Evolutionary conservation across 2,113 vertebrate genomes (phyloP).

Genomic region (Pitta sordida): DNA sequence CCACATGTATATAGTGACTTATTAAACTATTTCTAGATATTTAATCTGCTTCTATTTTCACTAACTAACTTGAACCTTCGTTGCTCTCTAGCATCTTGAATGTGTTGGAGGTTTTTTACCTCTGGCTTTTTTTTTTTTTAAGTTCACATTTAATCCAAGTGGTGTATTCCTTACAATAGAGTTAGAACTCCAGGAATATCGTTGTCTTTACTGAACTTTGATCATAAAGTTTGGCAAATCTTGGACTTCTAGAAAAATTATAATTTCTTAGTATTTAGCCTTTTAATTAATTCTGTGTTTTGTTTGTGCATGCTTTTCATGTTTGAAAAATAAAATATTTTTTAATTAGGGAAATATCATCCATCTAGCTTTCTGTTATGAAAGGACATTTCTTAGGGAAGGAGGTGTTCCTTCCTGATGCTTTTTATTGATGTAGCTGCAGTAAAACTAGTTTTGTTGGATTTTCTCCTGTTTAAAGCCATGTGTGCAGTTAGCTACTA

Average conservation of each 20-base stretch:
- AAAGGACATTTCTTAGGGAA: not conserved
- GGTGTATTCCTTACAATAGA: not conserved
- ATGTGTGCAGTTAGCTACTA: not conserved
- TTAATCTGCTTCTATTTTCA: constrained; percentile 46
- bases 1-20: constrained; percentile 40
- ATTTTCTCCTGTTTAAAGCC: not conserved
- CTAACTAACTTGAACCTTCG: constrained; percentile 45
- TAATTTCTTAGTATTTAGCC: not conserved
- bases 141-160: constrained; percentile 31
- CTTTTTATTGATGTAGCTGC: not conserved
- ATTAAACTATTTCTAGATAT: constrained; percentile 56
- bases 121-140: not conserved
- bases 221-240: not conserved
- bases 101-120: not conserved
- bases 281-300: not conserved
- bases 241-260: too few species aligned
- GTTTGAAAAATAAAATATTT: not conserved
- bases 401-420: not conserved
- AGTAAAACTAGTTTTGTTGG: not conserved
- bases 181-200: not conserved
- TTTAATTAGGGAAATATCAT: not conserved
- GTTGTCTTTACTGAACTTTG: constrained; percentile 1
- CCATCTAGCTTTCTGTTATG: not conserved
- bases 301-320: not conserved
- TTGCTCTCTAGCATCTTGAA: constrained; percentile 59